Evolutionary conservation across 2,113 vertebrate species (phyloP).

Genomic region (Hyla sarda): DNA sequence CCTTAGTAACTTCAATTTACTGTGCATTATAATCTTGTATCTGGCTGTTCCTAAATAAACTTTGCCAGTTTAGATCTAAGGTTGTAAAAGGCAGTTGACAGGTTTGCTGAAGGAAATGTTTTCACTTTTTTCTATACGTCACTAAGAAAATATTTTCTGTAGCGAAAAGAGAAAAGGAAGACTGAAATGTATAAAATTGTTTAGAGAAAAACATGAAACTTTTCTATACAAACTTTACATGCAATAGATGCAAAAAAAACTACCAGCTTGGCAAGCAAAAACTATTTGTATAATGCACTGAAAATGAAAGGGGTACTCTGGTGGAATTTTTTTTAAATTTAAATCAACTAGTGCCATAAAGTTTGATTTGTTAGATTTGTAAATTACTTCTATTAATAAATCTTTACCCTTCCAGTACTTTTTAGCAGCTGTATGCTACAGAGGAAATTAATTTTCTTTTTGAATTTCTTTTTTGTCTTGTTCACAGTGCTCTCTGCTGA

Average conservation of each 20-base stretch:
- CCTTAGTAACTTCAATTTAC: slow-evolving; percentile 46
- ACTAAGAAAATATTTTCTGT: neutral
- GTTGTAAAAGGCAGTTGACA: neutral
- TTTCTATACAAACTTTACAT: neutral
- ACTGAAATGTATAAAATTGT: neutral
- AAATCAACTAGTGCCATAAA: no score
- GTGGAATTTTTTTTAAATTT: no score
- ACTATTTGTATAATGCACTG: no score
- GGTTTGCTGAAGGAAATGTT: neutral
- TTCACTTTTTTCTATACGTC: slow-evolving; percentile 35
- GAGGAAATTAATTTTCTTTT: no score
- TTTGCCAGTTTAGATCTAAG: slow-evolving; percentile 18
- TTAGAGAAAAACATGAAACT: neutral
- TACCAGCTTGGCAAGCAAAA: no score
- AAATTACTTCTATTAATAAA: no score
- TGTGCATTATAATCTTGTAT: slow-evolving; percentile 34
- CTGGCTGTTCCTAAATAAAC: slow-evolving; percentile 12
- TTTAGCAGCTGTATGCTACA: no score
- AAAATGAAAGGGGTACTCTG: no score
- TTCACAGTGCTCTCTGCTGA: no score
- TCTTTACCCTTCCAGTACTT: no score
- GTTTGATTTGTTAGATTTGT: no score
- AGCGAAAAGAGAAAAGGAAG: neutral
- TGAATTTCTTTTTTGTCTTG: no score
- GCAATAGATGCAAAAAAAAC: neutral